Evolutionary conservation across 2,888 invertebrate species (phyloP).

Genomic region (Ichneumoninae sp.): DNA sequence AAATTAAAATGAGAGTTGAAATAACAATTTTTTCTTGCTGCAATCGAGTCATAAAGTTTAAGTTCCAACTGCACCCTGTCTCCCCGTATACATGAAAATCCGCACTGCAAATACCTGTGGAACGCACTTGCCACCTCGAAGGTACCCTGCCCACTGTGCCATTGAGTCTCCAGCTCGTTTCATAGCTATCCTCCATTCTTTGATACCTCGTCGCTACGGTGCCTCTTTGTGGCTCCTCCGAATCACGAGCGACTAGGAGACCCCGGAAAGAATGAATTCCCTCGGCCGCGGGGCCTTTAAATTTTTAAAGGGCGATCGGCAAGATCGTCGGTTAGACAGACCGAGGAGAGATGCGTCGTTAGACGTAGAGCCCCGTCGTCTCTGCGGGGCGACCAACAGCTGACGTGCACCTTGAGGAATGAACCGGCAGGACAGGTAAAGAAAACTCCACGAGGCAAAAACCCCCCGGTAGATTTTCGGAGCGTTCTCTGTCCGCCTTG

Average conservation of each 20-base stretch:
- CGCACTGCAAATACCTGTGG: neutral
- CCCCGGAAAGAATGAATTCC: conserved; percentile 44
- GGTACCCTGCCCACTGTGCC: neutral
- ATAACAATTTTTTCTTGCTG: no score
- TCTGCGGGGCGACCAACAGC: conserved; percentile 73
- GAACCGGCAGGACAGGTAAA: conserved; percentile 57
- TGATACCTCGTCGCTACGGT: neutral
- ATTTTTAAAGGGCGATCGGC: conserved; percentile 77
- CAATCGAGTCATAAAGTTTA: no score
- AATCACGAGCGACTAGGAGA: conserved; percentile 21
- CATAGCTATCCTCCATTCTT: neutral
- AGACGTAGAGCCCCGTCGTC: conserved; percentile 25
- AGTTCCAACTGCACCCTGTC: neutral
- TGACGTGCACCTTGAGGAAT: conserved; percentile 71
- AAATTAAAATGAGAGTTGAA: no score
- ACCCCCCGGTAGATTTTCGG: conserved; percentile 9
- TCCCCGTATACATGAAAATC: neutral
- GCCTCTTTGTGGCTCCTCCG: conserved; percentile 1
- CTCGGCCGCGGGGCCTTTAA: conserved; percentile 75
- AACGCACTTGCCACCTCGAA: conserved; percentile 5
- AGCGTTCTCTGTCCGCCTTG: neutral
- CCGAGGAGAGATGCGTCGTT: conserved; percentile 19
- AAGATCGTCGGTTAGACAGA: conserved; percentile 37
- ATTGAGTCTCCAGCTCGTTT: neutral
- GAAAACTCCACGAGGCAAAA: conserved; percentile 44